Evolutionary conservation across 2,113 vertebrate species (phyloP).

Genomic region (Piprites chloris): DNA sequence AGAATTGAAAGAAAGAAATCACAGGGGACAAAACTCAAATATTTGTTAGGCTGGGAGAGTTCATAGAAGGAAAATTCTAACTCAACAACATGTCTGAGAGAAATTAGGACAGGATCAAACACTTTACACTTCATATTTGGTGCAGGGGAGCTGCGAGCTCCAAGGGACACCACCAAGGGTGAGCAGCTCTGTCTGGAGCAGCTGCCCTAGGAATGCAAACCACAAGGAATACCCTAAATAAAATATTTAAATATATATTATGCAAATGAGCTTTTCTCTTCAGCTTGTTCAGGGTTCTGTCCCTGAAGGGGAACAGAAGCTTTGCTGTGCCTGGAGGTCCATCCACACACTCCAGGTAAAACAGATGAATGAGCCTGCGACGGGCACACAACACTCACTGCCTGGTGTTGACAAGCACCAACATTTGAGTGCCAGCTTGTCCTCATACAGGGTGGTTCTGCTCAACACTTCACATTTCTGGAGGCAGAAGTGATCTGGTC

Average conservation of each 20-base stretch:
- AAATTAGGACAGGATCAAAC: neutral
- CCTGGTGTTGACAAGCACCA: neutral
- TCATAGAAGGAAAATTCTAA: neutral
- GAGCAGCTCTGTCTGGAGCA: neutral
- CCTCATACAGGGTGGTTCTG: neutral
- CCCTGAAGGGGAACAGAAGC: neutral
- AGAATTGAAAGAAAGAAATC: neutral
- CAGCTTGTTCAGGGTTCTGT: neutral
- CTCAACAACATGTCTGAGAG: neutral
- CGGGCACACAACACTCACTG: neutral
- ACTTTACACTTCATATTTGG: rapidly evolving
- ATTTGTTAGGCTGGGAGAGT: neutral
- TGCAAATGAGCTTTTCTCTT: neutral
- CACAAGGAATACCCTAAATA: neutral
- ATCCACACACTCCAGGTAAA: neutral
- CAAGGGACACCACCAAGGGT: neutral
- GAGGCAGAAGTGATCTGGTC: neutral
- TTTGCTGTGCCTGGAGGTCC: neutral
- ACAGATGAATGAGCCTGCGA: neutral
- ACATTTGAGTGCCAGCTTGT: neutral
- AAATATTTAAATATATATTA: neutral
- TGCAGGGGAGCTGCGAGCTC: neutral
- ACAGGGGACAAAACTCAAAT: neutral
- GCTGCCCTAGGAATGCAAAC: neutral
- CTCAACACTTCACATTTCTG: neutral